Evolutionary conservation across 2,888 invertebrate genomes (phyloP).

Genomic region (Leptodirus hochenwartii): DNA sequence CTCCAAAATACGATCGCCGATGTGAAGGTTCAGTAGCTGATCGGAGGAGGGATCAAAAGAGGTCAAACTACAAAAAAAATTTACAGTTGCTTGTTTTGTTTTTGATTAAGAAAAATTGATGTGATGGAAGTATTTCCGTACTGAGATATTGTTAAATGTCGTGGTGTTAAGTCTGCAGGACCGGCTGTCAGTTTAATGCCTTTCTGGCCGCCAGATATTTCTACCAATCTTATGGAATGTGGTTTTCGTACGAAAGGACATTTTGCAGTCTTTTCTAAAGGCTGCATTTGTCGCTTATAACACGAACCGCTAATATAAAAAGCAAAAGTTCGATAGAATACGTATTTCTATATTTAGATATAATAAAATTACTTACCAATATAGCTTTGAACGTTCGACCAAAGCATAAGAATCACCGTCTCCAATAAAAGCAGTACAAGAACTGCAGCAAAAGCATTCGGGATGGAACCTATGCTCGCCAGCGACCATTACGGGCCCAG

Average conservation of each 20-base stretch:
- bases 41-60: not conserved
- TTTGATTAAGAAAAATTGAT: not conserved
- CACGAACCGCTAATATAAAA: constrained; percentile 44
- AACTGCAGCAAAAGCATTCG: constrained; percentile 80
- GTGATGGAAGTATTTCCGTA: constrained; percentile 30
- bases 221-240: constrained; percentile 71
- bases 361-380: constrained; percentile 40
- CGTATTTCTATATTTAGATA: constrained; percentile 2
- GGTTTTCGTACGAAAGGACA: constrained; percentile 35
- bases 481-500: constrained; percentile 87
- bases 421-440: constrained; percentile 69
- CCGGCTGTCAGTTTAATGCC: constrained; percentile 46
- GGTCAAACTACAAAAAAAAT: no score
- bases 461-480: constrained; percentile 92
- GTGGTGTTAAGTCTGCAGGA: constrained; percentile 32
- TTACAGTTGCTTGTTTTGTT: not conserved
- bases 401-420: constrained; percentile 86
- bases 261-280: constrained; percentile 32
- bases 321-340: constrained; percentile 3
- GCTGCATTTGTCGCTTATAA: constrained; percentile 53
- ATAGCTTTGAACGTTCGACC: constrained; percentile 75
- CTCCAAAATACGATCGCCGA: constrained; percentile 86
- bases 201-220: constrained; percentile 49
- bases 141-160: constrained; percentile 54
- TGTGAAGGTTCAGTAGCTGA: constrained; percentile 29